A percentile compares a stretch with the other conserved stretches of the same genome.
These are phyloP conservation scores for Naja naja DNA, from an alignment of 2,113 vertebrate genomes.

Conservation along the genomic window DNA sequence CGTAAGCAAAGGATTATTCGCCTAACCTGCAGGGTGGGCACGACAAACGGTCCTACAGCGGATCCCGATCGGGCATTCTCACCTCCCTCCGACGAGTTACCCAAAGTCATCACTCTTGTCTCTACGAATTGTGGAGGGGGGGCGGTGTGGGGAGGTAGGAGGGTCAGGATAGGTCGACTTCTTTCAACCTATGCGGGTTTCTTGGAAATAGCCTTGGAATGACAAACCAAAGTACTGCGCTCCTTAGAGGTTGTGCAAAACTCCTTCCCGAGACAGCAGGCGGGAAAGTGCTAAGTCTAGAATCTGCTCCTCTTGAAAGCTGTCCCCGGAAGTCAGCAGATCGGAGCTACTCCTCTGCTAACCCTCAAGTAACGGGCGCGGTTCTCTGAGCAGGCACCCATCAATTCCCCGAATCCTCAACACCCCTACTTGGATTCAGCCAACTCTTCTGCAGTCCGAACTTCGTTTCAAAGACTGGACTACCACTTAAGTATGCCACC, in stretches of 20 bases:
- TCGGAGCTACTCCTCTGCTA: not conserved
- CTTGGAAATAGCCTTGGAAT: not conserved
- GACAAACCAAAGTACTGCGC: not conserved
- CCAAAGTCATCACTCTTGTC: not conserved
- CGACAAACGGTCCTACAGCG: not conserved
- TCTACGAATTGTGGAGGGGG: not conserved
- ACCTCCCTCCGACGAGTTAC: accelerated
- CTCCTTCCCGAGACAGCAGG: not conserved
- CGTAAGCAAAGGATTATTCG: not conserved
- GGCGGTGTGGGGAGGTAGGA: not conserved
- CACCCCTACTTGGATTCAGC: not conserved
- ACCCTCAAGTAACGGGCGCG: not conserved
- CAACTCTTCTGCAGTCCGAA: not conserved
- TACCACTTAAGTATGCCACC: not conserved
- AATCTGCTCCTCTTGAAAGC: not conserved
- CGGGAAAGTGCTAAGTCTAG: not conserved
- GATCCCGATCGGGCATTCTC: not conserved
- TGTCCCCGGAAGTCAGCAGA: not conserved
- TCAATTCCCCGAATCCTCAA: not conserved
- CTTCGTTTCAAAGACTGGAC: not conserved
- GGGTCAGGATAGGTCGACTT: not conserved
- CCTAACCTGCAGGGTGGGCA: not conserved
- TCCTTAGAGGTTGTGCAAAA: not conserved
- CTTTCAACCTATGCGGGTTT: not conserved
- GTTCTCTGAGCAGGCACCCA: not conserved